phyloP scores from a whole-genome alignment of 1,140 invertebrate genomes.

The Tribolium madens region DNA sequence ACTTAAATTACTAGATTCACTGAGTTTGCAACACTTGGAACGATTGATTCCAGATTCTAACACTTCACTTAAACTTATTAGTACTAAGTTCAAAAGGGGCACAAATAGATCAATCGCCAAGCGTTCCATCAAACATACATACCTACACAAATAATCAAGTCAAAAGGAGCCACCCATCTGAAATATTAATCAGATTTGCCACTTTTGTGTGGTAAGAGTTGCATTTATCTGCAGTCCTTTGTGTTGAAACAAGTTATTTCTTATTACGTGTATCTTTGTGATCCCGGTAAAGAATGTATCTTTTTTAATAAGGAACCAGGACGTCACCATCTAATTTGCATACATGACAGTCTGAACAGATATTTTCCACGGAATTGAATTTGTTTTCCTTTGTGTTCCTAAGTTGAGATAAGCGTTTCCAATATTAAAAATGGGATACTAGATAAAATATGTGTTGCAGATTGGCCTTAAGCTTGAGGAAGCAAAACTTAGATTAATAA shows the following conservation, averaged over 20 bases:
- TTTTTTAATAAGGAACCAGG: background rate
- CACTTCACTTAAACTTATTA: background rate
- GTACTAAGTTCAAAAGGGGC: too few species aligned
- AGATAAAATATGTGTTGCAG: background rate
- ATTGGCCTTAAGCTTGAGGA: conserved; percentile 5
- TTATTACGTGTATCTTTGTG: too few species aligned
- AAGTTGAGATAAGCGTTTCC: background rate
- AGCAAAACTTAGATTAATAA: conserved; percentile 24
- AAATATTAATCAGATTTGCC: too few species aligned
- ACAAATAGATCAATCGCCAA: too few species aligned
- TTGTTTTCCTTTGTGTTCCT: background rate
- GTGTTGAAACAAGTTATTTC: too few species aligned
- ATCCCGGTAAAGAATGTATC: background rate
- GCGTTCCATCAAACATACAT: too few species aligned
- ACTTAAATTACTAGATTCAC: background rate
- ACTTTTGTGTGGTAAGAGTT: too few species aligned
- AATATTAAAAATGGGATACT: too few species aligned
- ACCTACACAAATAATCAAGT: too few species aligned
- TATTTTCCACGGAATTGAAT: background rate
- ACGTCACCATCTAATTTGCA: background rate
- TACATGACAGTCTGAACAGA: background rate
- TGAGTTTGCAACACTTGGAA: background rate
- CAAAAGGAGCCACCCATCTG: too few species aligned
- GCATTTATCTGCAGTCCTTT: too few species aligned
- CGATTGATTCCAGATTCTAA: background rate